A percentile compares a stretch with the other conserved stretches of the same genome.
phyloP scores from a whole-genome alignment of 2,888 invertebrate species.

The Copidosoma aretas region DNA sequence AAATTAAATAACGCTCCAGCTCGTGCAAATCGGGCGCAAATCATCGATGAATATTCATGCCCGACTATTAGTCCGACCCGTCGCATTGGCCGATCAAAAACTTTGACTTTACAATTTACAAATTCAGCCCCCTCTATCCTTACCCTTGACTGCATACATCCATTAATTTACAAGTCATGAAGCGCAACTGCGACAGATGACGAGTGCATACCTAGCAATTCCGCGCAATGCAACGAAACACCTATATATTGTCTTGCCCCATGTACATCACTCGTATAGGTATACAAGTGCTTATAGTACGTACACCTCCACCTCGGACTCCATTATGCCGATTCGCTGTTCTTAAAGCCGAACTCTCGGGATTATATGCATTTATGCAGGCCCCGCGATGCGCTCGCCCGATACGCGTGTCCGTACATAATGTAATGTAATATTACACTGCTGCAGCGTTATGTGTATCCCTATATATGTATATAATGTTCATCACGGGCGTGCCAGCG shows the following conservation, averaged over 20 bases:
- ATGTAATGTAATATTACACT: too few species aligned
- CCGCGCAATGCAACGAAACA: too few species aligned
- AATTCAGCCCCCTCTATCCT: neutral
- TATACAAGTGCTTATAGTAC: neutral
- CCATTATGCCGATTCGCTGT: slow-evolving; percentile 2
- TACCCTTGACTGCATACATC: neutral
- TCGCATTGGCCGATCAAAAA: too few species aligned
- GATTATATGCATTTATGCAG: slow-evolving; percentile 30
- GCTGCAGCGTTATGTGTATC: too few species aligned
- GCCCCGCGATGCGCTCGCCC: slow-evolving; percentile 5
- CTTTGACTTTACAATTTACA: too few species aligned
- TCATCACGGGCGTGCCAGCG: too few species aligned
- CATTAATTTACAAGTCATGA: neutral
- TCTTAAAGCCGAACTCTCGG: slow-evolving; percentile 16
- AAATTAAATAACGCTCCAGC: neutral
- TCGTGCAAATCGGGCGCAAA: neutral
- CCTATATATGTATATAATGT: too few species aligned
- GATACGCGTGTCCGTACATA: neutral
- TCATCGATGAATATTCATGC: neutral
- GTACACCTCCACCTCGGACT: neutral
- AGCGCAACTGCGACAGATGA: neutral
- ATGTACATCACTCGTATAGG: neutral
- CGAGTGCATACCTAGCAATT: neutral
- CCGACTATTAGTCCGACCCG: neutral
- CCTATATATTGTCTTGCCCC: too few species aligned